These are phyloP conservation scores for Catalaphyllia jardinei DNA, from an alignment of 64 coral and sea anemone genomes.

Conservation along the genomic window DNA sequence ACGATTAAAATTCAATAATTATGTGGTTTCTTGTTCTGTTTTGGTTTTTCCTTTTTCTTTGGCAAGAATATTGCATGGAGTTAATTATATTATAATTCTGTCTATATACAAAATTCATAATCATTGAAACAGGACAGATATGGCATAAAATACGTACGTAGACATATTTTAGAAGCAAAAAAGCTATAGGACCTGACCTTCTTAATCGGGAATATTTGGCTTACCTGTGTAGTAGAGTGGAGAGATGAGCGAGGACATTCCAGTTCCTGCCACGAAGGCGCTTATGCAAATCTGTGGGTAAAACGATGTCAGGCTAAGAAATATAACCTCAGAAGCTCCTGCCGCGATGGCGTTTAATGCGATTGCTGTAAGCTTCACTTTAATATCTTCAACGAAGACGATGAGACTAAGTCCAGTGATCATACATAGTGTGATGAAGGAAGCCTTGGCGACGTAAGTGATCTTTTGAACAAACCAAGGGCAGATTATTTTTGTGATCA, in stretches of 20 bases:
- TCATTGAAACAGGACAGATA: too few species aligned
- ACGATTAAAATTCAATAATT: too few species aligned
- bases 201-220: neutral
- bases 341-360: constrained; percentile 77
- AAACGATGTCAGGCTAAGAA: constrained; percentile 70
- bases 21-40: too few species aligned
- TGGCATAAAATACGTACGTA: neutral
- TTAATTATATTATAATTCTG: too few species aligned
- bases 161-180: neutral
- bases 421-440: constrained; percentile 62
- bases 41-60: too few species aligned
- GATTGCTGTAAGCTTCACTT: constrained; percentile 62
- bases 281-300: constrained; percentile 93
- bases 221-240: constrained; percentile 91
- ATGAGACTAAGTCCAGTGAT: constrained; percentile 57
- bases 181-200: neutral
- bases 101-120: too few species aligned
- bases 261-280: constrained; percentile 81
- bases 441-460: constrained; percentile 54
- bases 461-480: constrained; percentile 89
- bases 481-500: constrained; percentile 55
- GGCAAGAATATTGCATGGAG: too few species aligned
- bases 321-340: constrained; percentile 52
- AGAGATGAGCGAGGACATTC: constrained; percentile 58
- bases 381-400: constrained; percentile 37